Evolutionary conservation across 2,113 vertebrate species (phyloP), one percentile per base, ranked within the genome.

Genomic region (Himantopus leucocephalus): DNA sequence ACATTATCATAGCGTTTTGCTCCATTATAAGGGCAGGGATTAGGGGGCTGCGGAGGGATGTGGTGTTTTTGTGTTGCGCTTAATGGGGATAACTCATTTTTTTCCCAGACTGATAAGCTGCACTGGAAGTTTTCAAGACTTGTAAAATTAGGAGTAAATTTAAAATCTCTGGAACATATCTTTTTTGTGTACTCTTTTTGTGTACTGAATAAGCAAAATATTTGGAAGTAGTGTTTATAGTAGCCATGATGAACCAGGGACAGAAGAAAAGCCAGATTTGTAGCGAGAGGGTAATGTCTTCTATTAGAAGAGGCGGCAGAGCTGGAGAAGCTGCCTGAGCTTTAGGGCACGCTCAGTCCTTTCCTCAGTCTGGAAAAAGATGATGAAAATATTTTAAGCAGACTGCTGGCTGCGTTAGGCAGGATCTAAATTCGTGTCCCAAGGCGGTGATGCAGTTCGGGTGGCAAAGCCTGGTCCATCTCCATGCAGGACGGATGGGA

Each of bases 261-360:
- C 19, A 91, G 63, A 64, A 47, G 48, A 50, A 63, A 53, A 59
- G 27, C 26, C 26, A 10, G 29, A 43, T 75, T 78, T 72, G n/a
- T 41, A 50, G 56, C 0, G 3, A 76, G 87, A 80, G 45, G 45
- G 63, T 72, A 39, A 59, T 27, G 13, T 27, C 84, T 89, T 73
- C 60, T 83, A 30, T 70, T 48, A 66, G 66, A 93, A 71, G 50
- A 92, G 34, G 53, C 8, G 3, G 43, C 75, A 32, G 71, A 77
- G 78, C 85, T 92, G 92, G 72, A 92, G 86, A 52, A 88, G 82
- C 53, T 68, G 68, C 19, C 29, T 58, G 64, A 84, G 73, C 47
- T 67, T 48, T 58, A 59, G 22, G 85, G 32, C 73, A 58, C 43
- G 52, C 74, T 93, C 39, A 78, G 59, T 74, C 85, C 62, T 82